Conservation (phyloP, 1,140 invertebrate genomes). For the Luehdorfia chinensis region DNA sequence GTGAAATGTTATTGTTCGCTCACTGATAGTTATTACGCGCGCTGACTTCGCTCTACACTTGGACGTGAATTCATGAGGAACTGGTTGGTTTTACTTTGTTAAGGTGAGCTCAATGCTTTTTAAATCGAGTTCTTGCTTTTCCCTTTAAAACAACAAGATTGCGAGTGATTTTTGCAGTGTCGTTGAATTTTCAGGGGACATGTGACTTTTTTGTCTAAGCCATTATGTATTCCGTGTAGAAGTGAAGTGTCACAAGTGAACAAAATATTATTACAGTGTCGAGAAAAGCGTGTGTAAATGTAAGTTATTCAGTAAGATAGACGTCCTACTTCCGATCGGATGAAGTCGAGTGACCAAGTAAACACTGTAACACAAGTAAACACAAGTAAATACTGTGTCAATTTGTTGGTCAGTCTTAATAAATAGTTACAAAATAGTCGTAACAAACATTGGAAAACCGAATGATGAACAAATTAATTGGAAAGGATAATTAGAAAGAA, state of each 20-base stretch:
- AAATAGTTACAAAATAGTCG: background rate
- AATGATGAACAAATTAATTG: no score
- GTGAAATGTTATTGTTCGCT: conserved; percentile 66
- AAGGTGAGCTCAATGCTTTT: conserved; percentile 42
- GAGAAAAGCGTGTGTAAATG: conserved; percentile 35
- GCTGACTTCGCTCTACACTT: conserved; percentile 34
- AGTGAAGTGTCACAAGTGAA: background rate
- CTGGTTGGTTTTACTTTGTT: conserved; percentile 44
- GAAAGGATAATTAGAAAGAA: no score
- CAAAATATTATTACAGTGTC: conserved; percentile 21
- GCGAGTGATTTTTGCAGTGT: background rate
- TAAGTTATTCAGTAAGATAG: conserved; percentile 52
- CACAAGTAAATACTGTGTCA: conserved; percentile 24
- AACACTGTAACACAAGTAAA: no score
- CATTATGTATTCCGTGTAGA: no score
- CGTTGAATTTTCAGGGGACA: background rate
- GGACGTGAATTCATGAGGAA: conserved; percentile 57
- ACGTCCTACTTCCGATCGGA: conserved; percentile 54
- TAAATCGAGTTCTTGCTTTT: conserved; percentile 6
- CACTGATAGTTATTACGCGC: conserved; percentile 36
- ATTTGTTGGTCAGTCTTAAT: conserved; percentile 3
- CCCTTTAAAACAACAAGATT: background rate
- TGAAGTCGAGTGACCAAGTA: conserved; percentile 46
- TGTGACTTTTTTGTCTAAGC: no score
- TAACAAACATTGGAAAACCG: no score